Percentiles rank a stretch among this genome's conserved stretches.
Conservation (phyloP, 1,140 invertebrate species). For the Polypedilum vanderplanki region DNA sequence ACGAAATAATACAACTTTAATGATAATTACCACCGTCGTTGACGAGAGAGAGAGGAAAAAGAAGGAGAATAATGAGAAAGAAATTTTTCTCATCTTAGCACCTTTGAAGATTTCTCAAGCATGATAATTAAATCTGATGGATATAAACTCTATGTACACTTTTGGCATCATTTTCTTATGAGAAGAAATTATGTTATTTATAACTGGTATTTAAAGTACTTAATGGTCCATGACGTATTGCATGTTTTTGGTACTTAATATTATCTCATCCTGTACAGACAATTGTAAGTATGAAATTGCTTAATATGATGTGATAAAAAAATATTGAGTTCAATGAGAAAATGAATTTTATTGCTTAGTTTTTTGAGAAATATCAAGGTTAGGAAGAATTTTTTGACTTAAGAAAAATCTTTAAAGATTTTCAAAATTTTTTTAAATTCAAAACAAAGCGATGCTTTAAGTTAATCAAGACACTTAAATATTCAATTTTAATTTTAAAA, state of each 20-base stretch:
- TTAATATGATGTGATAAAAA: too few relatives aligned
- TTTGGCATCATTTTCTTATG: neutral
- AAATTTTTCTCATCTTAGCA: neutral
- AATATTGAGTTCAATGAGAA: too few relatives aligned
- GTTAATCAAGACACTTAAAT: too few relatives aligned
- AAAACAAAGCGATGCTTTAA: too few relatives aligned
- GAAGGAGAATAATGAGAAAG: neutral
- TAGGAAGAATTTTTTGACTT: too few relatives aligned
- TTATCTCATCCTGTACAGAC: too few relatives aligned
- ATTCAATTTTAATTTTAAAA: too few relatives aligned
- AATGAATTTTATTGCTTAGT: too few relatives aligned
- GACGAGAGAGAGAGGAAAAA: neutral
- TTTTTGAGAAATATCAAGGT: too few relatives aligned
- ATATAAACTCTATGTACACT: neutral
- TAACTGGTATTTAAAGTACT: neutral
- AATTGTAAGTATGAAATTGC: too few relatives aligned
- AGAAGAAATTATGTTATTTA: neutral
- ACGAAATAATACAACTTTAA: slow-evolving; percentile 2
- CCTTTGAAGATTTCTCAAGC: slow-evolving; percentile 5
- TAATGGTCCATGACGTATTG: slow-evolving; percentile 1
- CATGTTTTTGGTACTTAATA: neutral
- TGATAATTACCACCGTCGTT: neutral
- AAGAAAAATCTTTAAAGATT: too few relatives aligned
- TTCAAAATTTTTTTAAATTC: too few relatives aligned
- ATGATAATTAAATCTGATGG: neutral